Conservation (phyloP, 2,113 vertebrate genomes). For the Mirza zaza region DNA sequence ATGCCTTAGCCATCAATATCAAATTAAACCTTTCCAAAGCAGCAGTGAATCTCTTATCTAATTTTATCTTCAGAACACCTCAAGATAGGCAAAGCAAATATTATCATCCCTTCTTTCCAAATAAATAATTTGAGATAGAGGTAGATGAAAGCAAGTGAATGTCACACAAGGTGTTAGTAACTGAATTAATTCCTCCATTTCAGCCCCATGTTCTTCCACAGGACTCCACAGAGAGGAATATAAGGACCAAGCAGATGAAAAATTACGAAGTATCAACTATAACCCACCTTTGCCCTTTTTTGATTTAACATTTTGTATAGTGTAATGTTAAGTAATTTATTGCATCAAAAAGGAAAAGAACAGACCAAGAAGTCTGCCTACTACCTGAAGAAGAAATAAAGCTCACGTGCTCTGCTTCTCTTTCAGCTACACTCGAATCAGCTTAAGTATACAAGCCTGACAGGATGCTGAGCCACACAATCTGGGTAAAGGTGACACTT, state of each 20-base stretch:
- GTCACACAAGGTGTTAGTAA: not conserved
- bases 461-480: not conserved
- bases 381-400: not conserved
- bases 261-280: not conserved
- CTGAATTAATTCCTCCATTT: not conserved
- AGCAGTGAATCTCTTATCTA: not conserved
- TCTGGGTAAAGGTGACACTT: not conserved
- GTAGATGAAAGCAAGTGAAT: not conserved
- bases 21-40: constrained; percentile 37
- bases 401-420: not conserved
- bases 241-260: not conserved
- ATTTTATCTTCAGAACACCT: not conserved
- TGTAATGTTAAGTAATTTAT: constrained; percentile 39
- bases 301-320: not conserved
- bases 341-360: not conserved
- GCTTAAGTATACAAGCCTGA: not conserved
- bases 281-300: not conserved
- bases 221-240: not conserved
- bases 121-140: not conserved
- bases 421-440: not conserved
- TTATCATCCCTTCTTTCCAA: not conserved
- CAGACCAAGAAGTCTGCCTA: not conserved
- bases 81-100: not conserved
- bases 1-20: not conserved
- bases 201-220: not conserved